Conservation (phyloP, 2,888 invertebrate species). For the Parascotia fuliginaria region DNA sequence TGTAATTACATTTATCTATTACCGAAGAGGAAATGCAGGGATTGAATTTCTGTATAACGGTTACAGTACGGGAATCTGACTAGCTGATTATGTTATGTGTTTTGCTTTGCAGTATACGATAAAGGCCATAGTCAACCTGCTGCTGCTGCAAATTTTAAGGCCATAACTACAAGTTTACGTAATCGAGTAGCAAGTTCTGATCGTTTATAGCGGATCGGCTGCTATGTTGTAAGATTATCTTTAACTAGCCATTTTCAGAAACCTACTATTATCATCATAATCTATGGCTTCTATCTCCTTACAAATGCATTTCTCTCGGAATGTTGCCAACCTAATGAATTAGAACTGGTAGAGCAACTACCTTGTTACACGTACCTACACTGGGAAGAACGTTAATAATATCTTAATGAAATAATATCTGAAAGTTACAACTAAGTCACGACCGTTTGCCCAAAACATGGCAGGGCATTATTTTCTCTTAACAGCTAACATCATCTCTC, state of each 20-base stretch:
- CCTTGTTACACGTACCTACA: too few relatives aligned
- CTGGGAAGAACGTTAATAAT: slow-evolving; percentile 23
- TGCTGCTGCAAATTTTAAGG: slow-evolving; percentile 68
- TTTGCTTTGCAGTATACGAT: slow-evolving; percentile 48
- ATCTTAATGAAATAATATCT: slow-evolving; percentile 26
- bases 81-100: slow-evolving; percentile 60
- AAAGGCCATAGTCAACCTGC: slow-evolving; percentile 35
- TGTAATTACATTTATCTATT: slow-evolving; percentile 63
- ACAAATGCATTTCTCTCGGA: too few relatives aligned
- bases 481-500: slow-evolving; percentile 48
- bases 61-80: slow-evolving; percentile 53
- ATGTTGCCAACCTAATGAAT: too few relatives aligned
- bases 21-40: slow-evolving; percentile 57
- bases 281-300: background rate
- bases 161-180: slow-evolving; percentile 64
- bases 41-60: slow-evolving; percentile 66
- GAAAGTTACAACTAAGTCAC: slow-evolving; percentile 47
- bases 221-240: slow-evolving; percentile 33
- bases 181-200: slow-evolving; percentile 63
- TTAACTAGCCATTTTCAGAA: slow-evolving; percentile 45
- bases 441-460: slow-evolving; percentile 43
- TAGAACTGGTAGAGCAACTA: too few relatives aligned
- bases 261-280: slow-evolving; percentile 27
- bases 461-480: slow-evolving; percentile 45
- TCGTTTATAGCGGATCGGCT: slow-evolving; percentile 54